Evolutionary conservation across 1,140 invertebrate genomes (phyloP), one percentile per base, ranked within the genome.

Genomic region (Sipha flava): DNA sequence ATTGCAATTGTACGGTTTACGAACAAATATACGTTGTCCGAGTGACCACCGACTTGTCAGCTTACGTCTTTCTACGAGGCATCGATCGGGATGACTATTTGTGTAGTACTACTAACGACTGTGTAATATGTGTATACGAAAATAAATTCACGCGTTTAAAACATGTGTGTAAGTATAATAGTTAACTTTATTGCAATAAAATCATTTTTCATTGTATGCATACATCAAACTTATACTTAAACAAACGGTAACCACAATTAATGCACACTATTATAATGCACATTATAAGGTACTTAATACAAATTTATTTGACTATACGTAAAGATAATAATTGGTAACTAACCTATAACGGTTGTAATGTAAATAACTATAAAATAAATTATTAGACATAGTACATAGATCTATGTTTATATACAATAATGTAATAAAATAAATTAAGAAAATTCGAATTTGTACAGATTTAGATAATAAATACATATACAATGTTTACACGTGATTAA

Each of bases 161-260:
- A n/a, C n/a, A n/a, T n/a, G n/a, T n/a, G n/a, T n/a, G n/a, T n/a
- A n/a, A 43, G 16, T 43, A 45, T 40, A 77, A 18, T 77, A 77
- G 72, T 45, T 77, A 57, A 77, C 34, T 77, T 77, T 77, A 77
- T 77, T 77, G 21, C 21, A 21, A 77, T 45, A 57, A 23, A 37
- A 57, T 54, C 47, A 26, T 37, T 54, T 45, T 47, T 43, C 12
- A n/a, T 34, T 72, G 45, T 72, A 47, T 49, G 23, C 43, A 49
- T 31, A 72, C 43, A 72, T 34, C 16, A 34, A 59, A 59, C 29
- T 59, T 29, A 18, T 0, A 31, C 3, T 57, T 59, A 59, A 6
- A 29, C 29, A 14, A 12, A 64, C 31, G n/a, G n/a, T 64, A 40
- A 37, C 31, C 18, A 37, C 59, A 31, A 31, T 18, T 31, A 59